phyloP scores from a whole-genome alignment of 2,797 vertebrate species.

The Tenualosa ilisha region DNA sequence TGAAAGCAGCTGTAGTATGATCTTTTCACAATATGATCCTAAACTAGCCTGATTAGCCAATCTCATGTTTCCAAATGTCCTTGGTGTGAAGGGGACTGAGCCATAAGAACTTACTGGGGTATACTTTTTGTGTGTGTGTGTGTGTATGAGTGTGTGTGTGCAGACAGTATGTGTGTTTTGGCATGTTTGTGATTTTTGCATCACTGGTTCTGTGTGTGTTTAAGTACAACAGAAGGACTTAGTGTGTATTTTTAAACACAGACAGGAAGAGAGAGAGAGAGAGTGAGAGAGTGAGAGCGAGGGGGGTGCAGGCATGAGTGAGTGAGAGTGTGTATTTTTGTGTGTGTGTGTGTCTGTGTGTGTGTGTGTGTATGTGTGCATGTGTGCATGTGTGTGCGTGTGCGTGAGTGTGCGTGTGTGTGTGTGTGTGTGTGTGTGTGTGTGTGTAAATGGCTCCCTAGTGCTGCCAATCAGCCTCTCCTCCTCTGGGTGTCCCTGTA shows the following conservation, averaged over 20 bases:
- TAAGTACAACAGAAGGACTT: background rate
- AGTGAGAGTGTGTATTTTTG: too few relatives aligned
- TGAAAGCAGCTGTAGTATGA: background rate
- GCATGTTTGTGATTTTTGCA: too few relatives aligned
- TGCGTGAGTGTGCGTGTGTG: background rate
- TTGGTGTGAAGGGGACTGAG: background rate
- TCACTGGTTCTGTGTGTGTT: background rate
- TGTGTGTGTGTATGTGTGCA: background rate
- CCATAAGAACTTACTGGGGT: too few relatives aligned
- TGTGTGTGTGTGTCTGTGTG: background rate
- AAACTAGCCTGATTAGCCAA: background rate
- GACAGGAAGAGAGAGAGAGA: background rate
- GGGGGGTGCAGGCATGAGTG: background rate
- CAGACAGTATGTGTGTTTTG: background rate
- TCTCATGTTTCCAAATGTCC: background rate
- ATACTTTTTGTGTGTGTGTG: background rate
- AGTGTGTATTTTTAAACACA: background rate
- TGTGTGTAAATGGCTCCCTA: constrained; percentile 10
- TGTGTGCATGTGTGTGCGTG: background rate
- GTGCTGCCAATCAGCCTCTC: background rate
- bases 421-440: constrained; percentile 7
- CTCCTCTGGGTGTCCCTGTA: constrained; percentile 13
- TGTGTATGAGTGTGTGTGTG: background rate
- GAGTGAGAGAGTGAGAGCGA: background rate
- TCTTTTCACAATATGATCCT: background rate